Evolutionary conservation across 2,888 invertebrate species (phyloP).

Genomic region (Oasisia sp.): DNA sequence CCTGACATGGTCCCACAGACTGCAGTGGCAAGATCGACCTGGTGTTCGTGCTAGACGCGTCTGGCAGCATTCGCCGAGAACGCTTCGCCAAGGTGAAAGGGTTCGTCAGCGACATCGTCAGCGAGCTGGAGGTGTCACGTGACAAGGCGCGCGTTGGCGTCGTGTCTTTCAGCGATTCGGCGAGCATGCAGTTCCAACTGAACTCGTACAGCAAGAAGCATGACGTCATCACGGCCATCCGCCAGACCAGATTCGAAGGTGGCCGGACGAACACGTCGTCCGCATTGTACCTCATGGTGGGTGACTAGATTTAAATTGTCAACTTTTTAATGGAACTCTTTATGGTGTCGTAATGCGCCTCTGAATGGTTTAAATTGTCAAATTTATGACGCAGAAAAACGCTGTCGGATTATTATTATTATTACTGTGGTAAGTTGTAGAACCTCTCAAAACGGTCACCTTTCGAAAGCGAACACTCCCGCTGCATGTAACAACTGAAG

Average conservation of each 20-base stretch:
- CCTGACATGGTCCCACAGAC: constrained; percentile 19
- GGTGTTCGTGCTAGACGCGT: constrained; percentile 38
- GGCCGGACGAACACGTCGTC: constrained; percentile 29
- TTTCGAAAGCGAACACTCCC: too few species aligned
- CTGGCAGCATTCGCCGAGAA: constrained; percentile 39
- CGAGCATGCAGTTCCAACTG: constrained; percentile 29
- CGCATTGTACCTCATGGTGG: constrained; percentile 22
- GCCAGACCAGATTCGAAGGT: constrained; percentile 24
- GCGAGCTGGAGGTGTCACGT: constrained; percentile 32
- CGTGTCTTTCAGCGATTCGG: constrained; percentile 33
- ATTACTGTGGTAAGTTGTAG: too few species aligned
- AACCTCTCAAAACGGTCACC: too few species aligned
- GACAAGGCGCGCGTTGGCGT: constrained; percentile 28
- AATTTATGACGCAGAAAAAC: too few species aligned
- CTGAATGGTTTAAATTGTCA: too few species aligned
- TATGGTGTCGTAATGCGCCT: too few species aligned
- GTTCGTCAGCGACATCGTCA: constrained; percentile 31
- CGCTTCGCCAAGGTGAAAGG: constrained; percentile 34
- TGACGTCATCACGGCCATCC: constrained; percentile 28
- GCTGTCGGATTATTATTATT: too few species aligned
- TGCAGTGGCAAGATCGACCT: constrained; percentile 36
- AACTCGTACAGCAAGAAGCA: constrained; percentile 41
- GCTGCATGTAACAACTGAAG: too few species aligned
- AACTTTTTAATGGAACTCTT: too few species aligned
- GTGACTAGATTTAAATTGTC: background rate